Base-by-base conservation (phyloP, 1,140 invertebrate genomes). In the Sarcophaga bullata region DNA sequence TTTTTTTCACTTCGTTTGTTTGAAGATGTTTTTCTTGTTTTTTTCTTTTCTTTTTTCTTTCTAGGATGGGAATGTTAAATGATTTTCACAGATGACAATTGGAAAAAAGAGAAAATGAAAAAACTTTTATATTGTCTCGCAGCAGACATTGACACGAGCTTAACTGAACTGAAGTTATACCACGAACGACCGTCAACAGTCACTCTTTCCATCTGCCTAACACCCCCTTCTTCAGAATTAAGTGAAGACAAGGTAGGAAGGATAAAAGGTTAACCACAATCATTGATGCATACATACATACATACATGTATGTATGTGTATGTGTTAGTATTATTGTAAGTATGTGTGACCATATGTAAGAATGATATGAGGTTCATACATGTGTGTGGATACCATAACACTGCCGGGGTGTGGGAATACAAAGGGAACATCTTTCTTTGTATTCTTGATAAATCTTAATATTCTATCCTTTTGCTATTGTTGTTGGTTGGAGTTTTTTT, bases 391-490 rank as follows among this genome's bases (percentile, higher is more conserved):
- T n/a, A n/a, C n/a, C 25, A 37, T 37, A 37, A n/a, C n/a, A n/a
- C n/a, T 4, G 25, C 4, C 4, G 4, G 25, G 25, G 62, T 68
- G 54, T 68, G 17, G 62, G 19, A 68, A 37, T 37, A 37, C 25
- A 68, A 68, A 68, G 19, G 17, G 73, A 75, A n/a, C 46, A 78
- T 49, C 75, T 78, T 50, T 78, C n/a, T 78, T 52, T 78, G 52
- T 52, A 52, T 50, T 25, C 48, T 50, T 78, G 11, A 52, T 52
- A 78, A 78, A n/a, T n/a, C 9, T 19, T 25, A 68, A 68, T 68
- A 68, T 68, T 68, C 17, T 68, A 50, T 78, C 48, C n/a, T 49
- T 49, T 37, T 37, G 25, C 25, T 37, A 37, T 37, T 37, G 25
- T 37, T 37, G 25, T 37, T 37, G 25, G 25, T 37, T 37, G 25